Evolutionary conservation across 2,888 invertebrate species (phyloP), one percentile per base, ranked within the genome.

Genomic region (Eucriotettix oculatus): DNA sequence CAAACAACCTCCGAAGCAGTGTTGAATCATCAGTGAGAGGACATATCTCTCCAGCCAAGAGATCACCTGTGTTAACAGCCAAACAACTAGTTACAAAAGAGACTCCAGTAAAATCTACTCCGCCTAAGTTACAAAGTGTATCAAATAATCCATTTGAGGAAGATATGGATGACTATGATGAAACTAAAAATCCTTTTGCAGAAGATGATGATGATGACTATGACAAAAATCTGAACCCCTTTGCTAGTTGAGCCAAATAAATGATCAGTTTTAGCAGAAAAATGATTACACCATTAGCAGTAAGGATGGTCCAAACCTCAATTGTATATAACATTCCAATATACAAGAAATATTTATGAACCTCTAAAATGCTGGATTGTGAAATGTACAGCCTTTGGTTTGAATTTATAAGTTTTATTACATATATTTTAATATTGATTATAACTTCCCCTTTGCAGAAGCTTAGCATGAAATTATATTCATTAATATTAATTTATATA

Each of bases 171-270:
- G 83, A 86, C 69, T 87, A 87, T 68, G 86, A 88, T 73, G 84
- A 82, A 66, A 86, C 84, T 72, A 76, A 86, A 60, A 88, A 89
- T 72, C 88, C 87, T 5, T 89, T 88, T 71, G 75, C 78, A 16
- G 65, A 65, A 58, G 66, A 66, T 52, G 60, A 65, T 57, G 67
- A 68, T 48, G 68, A 67, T 62, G 69, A 86, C 69, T 87, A 87
- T 69, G 87, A 89, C 73, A 84, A 82, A 66, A 86, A 85, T 72
- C 75, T 86, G 59, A 88, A 89, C 72, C 88, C 87, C 2, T 89
- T 88, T 71, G 75, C 78, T 16, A 65, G 64, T 12, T 58, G 16
- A 43, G 10, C 16, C 16, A 54, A 17, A 17, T 54, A 54, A 7
- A 29, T 5, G 2, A 29, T n/a, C n/a, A n/a, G n/a, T n/a, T 29